Percentiles rank a stretch among this genome's conserved stretches.
Evolutionary conservation across 2,888 invertebrate genomes (phyloP).

Genomic region (Drosophila nr. fundita): DNA sequence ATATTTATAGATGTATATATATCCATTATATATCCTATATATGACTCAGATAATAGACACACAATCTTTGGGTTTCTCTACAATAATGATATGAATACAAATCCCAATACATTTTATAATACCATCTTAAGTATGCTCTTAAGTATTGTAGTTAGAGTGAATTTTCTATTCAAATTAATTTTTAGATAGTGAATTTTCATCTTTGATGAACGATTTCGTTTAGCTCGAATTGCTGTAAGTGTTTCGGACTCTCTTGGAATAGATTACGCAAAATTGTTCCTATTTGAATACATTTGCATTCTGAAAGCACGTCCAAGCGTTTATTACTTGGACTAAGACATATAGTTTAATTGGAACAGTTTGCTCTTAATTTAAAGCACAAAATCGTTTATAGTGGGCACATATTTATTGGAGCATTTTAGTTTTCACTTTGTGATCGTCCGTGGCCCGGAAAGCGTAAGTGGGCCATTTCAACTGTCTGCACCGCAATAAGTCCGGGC

Average conservation of each 20-base stretch:
- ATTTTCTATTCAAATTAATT: background rate
- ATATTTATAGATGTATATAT: background rate
- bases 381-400: background rate
- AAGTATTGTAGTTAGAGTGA: background rate
- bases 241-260: background rate
- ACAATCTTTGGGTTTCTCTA: constrained; percentile 14
- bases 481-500: constrained; percentile 5
- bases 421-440: background rate
- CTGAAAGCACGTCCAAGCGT: background rate
- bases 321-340: background rate
- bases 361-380: background rate
- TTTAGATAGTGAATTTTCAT: background rate
- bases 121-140: background rate
- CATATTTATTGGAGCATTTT: background rate
- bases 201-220: background rate
- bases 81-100: constrained; percentile 34
- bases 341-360: background rate
- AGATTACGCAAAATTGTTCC: background rate
- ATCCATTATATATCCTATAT: background rate
- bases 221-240: background rate
- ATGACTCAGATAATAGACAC: constrained; percentile 7
- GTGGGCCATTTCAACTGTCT: constrained; percentile 34
- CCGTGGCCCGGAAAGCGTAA: constrained; percentile 16
- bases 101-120: background rate
- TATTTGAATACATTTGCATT: background rate